Percentiles rank a stretch among this genome's conserved stretches.
Conservation (phyloP, 2,888 invertebrate genomes). For the Nephrotoma guestfalica region DNA sequence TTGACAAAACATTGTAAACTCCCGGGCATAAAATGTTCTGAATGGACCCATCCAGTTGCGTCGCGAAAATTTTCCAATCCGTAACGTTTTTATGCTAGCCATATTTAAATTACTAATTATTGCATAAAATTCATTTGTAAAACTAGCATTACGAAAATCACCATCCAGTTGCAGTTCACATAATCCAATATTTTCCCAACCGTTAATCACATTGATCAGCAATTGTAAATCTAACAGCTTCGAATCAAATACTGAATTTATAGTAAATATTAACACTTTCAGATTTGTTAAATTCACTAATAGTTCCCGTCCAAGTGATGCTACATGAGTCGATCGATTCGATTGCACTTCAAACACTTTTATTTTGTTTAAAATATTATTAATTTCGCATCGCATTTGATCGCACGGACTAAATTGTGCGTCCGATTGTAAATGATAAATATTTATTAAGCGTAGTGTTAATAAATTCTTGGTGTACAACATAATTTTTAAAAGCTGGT, state of each 20-base stretch:
- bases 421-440: not conserved
- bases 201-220: not conserved
- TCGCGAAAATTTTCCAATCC: not conserved
- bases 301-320: not conserved
- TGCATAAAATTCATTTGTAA: not conserved
- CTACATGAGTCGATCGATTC: not conserved
- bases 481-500: not conserved
- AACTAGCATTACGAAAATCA: not conserved
- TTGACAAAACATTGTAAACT: not conserved
- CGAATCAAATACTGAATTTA: not conserved
- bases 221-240: not conserved
- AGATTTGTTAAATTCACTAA: not conserved
- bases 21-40: not conserved
- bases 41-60: not conserved
- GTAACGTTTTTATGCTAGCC: not conserved
- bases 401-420: not conserved
- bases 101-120: not conserved
- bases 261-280: not conserved
- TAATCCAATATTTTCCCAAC: not conserved
- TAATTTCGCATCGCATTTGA: not conserved
- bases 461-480: not conserved
- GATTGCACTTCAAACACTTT: not conserved
- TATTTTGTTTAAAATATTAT: not conserved
- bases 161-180: not conserved
- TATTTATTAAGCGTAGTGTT: not conserved